These are phyloP conservation scores for Lophius americanus DNA, from an alignment of 2,797 vertebrate species.

Conservation along the genomic window DNA sequence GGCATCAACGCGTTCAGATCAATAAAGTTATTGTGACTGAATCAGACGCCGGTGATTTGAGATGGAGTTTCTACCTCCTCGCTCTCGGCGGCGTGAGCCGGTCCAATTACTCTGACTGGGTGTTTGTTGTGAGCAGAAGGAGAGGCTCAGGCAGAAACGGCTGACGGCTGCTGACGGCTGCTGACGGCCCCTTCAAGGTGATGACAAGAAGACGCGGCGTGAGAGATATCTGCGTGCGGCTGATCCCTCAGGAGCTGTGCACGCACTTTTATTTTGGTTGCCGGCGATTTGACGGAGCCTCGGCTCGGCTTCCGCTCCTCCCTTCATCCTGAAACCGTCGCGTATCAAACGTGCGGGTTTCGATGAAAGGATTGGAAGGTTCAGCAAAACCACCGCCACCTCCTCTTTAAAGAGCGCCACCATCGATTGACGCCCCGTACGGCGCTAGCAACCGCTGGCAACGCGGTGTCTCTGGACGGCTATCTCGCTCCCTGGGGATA, in stretches of 20 bases:
- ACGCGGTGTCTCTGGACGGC: constrained; percentile 13
- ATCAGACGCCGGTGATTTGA: too few species aligned
- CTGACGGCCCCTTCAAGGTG: constrained; percentile 68
- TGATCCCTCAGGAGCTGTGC: constrained; percentile 67
- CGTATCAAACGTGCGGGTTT: constrained; percentile 4
- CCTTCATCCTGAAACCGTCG: constrained; percentile 14
- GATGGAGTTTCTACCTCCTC: too few species aligned
- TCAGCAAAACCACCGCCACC: constrained; percentile 17
- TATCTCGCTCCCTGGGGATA: constrained; percentile 24
- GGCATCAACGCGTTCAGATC: too few species aligned
- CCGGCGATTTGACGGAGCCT: constrained; percentile 41
- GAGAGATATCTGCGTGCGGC: constrained; percentile 72
- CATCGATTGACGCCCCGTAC: constrained; percentile 31
- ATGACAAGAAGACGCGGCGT: constrained; percentile 66
- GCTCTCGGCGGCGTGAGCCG: too few species aligned
- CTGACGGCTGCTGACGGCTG: constrained; percentile 63
- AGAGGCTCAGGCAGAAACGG: constrained; percentile 64
- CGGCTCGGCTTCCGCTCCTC: constrained; percentile 19
- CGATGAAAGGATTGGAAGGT: not conserved
- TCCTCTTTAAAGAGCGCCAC: constrained; percentile 27
- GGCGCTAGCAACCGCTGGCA: constrained; percentile 17
- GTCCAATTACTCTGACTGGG: constrained; percentile 69
- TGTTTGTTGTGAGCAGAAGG: constrained; percentile 47
- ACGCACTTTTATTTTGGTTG: constrained; percentile 62
- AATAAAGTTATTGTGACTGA: too few species aligned